Percentiles rank a stretch among this genome's conserved stretches.
Conservation (phyloP, 2,888 invertebrate genomes). For the Melangyna quadrimaculata region DNA sequence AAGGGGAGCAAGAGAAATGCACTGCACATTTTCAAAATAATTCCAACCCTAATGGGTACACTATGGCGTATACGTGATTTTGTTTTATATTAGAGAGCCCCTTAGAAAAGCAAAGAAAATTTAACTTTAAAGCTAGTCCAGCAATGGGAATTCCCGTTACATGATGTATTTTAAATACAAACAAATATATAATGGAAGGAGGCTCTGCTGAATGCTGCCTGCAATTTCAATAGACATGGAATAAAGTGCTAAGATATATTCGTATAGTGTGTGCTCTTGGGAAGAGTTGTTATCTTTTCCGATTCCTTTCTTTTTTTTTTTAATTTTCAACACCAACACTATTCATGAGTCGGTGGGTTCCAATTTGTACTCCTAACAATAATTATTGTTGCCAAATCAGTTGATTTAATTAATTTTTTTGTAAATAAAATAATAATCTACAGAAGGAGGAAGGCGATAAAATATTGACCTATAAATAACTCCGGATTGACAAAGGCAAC, state of each 20-base stretch:
- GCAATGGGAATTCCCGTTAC: neutral
- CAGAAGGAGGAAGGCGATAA: too few relatives aligned
- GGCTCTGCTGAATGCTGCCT: slow-evolving; percentile 6
- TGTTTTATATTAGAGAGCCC: too few relatives aligned
- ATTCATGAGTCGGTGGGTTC: neutral
- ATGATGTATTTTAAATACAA: slow-evolving; percentile 37
- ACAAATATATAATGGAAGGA: slow-evolving; percentile 37
- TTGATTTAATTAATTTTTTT: neutral
- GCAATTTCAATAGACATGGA: slow-evolving; percentile 28
- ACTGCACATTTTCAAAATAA: too few relatives aligned
- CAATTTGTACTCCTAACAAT: neutral
- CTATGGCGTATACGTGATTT: too few relatives aligned
- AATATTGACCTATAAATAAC: too few relatives aligned
- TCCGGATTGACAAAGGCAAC: too few relatives aligned
- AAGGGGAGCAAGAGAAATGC: too few relatives aligned
- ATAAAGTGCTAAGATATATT: slow-evolving; percentile 21
- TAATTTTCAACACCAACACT: neutral
- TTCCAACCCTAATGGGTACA: too few relatives aligned
- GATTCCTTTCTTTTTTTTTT: slow-evolving; percentile 25
- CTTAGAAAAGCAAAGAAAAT: neutral
- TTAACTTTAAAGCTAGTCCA: neutral
- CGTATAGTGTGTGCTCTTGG: slow-evolving; percentile 27
- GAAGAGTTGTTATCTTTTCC: slow-evolving; percentile 45
- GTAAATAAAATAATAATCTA: too few relatives aligned
- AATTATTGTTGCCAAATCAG: neutral